Conservation (phyloP, 2,113 vertebrate genomes). For the Elephas maximus region DNA sequence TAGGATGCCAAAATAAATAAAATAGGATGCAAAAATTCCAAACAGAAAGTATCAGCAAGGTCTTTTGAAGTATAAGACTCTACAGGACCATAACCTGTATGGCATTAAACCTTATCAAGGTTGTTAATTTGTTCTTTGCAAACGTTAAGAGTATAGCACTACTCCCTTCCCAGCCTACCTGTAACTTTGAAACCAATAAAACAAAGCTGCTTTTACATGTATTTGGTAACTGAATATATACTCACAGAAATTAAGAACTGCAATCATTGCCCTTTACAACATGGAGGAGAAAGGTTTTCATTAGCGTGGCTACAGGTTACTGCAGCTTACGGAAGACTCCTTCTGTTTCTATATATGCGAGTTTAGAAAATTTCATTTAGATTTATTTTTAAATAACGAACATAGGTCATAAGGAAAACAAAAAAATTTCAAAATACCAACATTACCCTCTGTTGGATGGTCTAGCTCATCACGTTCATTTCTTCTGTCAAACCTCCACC, state of each 20-base stretch:
- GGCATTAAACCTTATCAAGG: neutral
- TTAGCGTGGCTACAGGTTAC: neutral
- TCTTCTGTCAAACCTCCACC: neutral
- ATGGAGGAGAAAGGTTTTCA: slow-evolving; percentile 20
- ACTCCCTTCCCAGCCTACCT: neutral
- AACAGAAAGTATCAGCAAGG: neutral
- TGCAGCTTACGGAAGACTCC: neutral
- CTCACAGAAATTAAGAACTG: neutral
- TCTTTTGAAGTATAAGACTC: neutral
- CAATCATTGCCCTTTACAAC: neutral
- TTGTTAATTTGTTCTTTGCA: slow-evolving; percentile 38
- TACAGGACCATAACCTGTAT: neutral
- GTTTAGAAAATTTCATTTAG: neutral
- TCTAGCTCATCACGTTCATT: neutral
- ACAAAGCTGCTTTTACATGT: neutral
- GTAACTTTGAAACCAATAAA: slow-evolving; percentile 33
- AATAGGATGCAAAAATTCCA: neutral
- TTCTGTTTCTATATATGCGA: neutral
- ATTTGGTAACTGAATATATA: slow-evolving; percentile 33
- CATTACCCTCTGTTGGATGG: neutral
- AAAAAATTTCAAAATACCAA: neutral
- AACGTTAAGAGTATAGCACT: neutral
- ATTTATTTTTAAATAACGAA: slow-evolving; percentile 47
- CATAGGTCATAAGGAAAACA: neutral
- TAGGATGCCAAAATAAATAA: neutral